Evolutionary conservation across 2,888 invertebrate species (phyloP).

Genomic region (Hydriomena furcata): DNA sequence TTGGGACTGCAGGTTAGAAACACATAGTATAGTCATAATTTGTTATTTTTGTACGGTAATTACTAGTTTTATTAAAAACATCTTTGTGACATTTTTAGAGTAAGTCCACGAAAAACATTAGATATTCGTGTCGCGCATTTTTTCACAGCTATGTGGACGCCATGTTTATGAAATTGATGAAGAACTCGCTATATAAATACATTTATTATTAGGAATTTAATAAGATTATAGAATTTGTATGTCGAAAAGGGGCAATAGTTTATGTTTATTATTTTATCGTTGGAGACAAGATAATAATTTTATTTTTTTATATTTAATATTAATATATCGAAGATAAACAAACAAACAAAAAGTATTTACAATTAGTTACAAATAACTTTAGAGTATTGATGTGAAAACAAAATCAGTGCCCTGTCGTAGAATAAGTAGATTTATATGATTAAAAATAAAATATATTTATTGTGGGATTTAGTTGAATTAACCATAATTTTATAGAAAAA

Average conservation of each 20-base stretch:
- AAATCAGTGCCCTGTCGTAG: constrained; percentile 2
- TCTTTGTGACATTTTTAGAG: too few species aligned
- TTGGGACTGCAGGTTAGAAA: background rate
- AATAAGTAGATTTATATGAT: constrained; percentile 5
- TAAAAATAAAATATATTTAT: constrained; percentile 1
- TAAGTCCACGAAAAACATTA: too few species aligned
- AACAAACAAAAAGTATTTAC: constrained; percentile 17
- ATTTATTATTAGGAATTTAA: constrained; percentile 14
- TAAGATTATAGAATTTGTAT: constrained; percentile 11
- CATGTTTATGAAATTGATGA: constrained; percentile 2
- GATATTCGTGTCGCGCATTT: background rate
- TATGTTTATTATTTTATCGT: constrained; percentile 14
- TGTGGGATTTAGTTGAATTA: background rate
- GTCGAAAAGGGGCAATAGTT: constrained; percentile 14
- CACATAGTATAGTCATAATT: background rate
- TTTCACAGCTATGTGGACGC: background rate
- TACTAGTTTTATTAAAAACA: too few species aligned
- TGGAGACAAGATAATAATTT: constrained; percentile 19
- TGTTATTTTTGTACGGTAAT: constrained; percentile 7
- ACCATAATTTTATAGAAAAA: too few species aligned
- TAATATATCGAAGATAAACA: background rate
- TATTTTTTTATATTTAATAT: constrained; percentile 13
- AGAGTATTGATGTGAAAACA: constrained; percentile 1
- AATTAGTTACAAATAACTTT: background rate
- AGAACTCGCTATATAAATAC: constrained; percentile 1